These are phyloP conservation scores for Schizopygopsis malacanthus DNA, from an alignment of 2,797 vertebrate genomes.

Conservation along the genomic window DNA sequence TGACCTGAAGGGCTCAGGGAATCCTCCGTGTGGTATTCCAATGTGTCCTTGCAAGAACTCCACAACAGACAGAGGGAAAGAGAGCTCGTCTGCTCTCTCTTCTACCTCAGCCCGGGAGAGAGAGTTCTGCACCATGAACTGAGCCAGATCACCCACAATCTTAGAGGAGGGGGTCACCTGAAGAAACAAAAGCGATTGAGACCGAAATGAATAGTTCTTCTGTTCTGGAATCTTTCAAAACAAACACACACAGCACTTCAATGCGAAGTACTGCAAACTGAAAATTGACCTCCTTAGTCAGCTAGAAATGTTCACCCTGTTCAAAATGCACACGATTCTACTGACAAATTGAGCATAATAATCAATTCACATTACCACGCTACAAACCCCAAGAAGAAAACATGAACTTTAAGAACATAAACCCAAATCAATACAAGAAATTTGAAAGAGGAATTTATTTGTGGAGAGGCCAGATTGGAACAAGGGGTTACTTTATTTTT, in stretches of 20 bases:
- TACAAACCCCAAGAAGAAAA: not conserved
- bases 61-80: conserved; percentile 91
- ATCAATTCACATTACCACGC: not conserved
- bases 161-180: conserved; percentile 96
- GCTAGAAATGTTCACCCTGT: not conserved
- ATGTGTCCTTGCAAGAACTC: conserved; percentile 94
- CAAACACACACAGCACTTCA: not conserved
- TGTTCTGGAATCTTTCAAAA: not conserved
- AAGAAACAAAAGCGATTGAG: not conserved
- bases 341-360: conserved; percentile 1
- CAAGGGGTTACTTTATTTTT: not conserved
- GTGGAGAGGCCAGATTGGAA: not conserved
- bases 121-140: conserved; percentile 97
- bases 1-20: conserved; percentile 91
- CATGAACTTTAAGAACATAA: not conserved
- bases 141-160: conserved; percentile 95
- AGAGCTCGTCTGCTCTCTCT: conserved; percentile 89
- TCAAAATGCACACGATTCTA: not conserved
- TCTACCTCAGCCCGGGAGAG: conserved; percentile 85
- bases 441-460: not conserved
- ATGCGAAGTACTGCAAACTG: not conserved
- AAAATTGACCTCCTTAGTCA: not conserved
- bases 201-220: not conserved
- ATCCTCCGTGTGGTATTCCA: conserved; percentile 90
- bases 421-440: not conserved